Base-by-base conservation (phyloP, 2,797 vertebrate genomes). In the Simalia tracyae region DNA sequence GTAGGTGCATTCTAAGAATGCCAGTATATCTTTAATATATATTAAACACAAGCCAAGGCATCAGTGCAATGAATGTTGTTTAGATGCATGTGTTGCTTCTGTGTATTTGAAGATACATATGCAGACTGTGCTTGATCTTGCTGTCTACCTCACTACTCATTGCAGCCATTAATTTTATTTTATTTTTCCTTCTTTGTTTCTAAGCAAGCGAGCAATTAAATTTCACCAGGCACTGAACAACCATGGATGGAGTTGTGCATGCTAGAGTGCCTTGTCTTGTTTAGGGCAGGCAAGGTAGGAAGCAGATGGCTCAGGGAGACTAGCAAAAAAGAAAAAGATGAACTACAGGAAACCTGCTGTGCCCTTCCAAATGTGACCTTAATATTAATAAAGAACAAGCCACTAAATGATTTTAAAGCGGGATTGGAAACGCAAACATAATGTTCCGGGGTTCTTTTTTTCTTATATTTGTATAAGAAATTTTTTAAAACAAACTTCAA, bases 291-390 rank as follows among this genome's bases (percentile, higher is more conserved):
- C 76, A 85, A 87, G 64, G 59, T 92, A 95, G 92, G 87, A 89
- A 96, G 89, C 95, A 97, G 95, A 97, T 96, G 95, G 96, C 89
- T 95, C 86, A 63, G 87, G 88, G 92, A 96, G 76, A 56, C 64
- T 91, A 50, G 94, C 61, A 93, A 93, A 95, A 94, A 15, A 64
- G n/a, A 7, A 17, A 17, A 36, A 31, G 66, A 72, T 72, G 68
- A 42, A 42, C 31, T 24, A 81, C 36, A 81, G 36, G 36, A 24
- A 87, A 87, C 94, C 94, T 93, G 91, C 94, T 96, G 95, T 89
- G 94, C 36, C 60, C 91, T 96, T 91, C 94, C 90, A 95, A 66
- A 10, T 95, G 42, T 92, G 94, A 95, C 92, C 94, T 95, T 93
- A 93, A 92, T 92, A 8, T 86, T 93, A 92, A 54, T 54, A 54